These are phyloP conservation scores for Thymelicus lineola DNA, from an alignment of 2,888 invertebrate genomes.

Conservation along the genomic window DNA sequence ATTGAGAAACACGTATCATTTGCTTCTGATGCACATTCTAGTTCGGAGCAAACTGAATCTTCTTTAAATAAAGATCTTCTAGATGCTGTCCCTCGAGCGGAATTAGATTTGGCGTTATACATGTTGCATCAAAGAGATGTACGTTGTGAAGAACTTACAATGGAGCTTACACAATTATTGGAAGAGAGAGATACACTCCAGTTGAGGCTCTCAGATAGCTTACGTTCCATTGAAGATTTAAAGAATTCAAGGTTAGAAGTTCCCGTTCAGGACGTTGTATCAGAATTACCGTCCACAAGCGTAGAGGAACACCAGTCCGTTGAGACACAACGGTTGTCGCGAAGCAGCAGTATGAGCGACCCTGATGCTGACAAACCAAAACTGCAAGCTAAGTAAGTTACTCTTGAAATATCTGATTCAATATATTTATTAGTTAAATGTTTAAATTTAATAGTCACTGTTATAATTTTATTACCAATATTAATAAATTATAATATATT, in stretches of 20 bases:
- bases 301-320: conserved; percentile 64
- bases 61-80: conserved; percentile 61
- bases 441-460: too few species aligned
- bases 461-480: too few species aligned
- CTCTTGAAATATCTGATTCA: not conserved
- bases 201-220: conserved; percentile 91
- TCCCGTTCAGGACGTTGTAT: conserved; percentile 60
- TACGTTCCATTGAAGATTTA: conserved; percentile 88
- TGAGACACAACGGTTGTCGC: conserved; percentile 68
- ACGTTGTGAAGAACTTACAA: conserved; percentile 93
- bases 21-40: conserved; percentile 73
- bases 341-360: conserved; percentile 75
- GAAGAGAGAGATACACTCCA: conserved; percentile 95
- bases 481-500: too few species aligned
- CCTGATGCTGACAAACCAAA: conserved; percentile 73
- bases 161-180: conserved; percentile 92
- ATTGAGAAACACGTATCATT: conserved; percentile 79
- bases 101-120: conserved; percentile 92
- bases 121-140: conserved; percentile 95
- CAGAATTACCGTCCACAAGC: conserved; percentile 62
- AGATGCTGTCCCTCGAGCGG: conserved; percentile 83
- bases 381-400: conserved; percentile 78
- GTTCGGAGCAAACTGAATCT: conserved; percentile 49
- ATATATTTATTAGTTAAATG: too few species aligned
- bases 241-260: conserved; percentile 63